Evolutionary conservation across 2,888 invertebrate species (phyloP).

Genomic region (Amphipyra tragopoginis): DNA sequence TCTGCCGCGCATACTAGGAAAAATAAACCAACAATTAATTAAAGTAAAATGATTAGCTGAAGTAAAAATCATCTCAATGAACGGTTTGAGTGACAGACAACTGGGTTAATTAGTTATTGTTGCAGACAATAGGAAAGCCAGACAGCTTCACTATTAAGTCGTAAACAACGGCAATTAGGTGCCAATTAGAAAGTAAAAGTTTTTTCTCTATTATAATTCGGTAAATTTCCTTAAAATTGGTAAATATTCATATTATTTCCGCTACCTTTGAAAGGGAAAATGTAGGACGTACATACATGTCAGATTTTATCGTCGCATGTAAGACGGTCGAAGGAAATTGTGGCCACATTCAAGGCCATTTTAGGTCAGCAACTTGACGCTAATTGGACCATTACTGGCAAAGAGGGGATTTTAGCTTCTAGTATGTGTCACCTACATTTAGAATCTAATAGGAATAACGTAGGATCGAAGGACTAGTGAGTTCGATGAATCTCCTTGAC

Average conservation of each 20-base stretch:
- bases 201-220: constrained; percentile 12
- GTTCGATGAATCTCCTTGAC: constrained; percentile 38
- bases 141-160: constrained; percentile 22
- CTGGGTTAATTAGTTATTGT: constrained; percentile 62
- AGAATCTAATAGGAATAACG: constrained; percentile 2
- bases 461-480: neutral
- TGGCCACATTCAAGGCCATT: constrained; percentile 41
- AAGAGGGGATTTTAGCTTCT: constrained; percentile 14
- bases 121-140: constrained; percentile 38
- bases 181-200: constrained; percentile 42
- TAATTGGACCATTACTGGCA: constrained; percentile 43
- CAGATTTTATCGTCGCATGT: constrained; percentile 43
- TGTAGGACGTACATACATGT: constrained; percentile 24
- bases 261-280: constrained; percentile 42
- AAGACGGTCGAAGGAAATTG: constrained; percentile 43
- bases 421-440: constrained; percentile 36
- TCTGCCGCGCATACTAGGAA: constrained; percentile 20
- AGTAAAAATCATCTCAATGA: constrained; percentile 43
- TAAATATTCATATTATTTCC: constrained; percentile 21
- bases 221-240: constrained; percentile 7
- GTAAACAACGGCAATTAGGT: constrained; percentile 32
- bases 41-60: constrained; percentile 24
- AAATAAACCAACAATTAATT: constrained; percentile 18
- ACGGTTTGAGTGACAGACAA: constrained; percentile 46
- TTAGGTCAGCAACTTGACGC: constrained; percentile 45